Percentiles rank a stretch among this genome's conserved stretches.
Evolutionary conservation across 2,888 invertebrate species (phyloP).

Genomic region (Dasysyrphus albostriatus): DNA sequence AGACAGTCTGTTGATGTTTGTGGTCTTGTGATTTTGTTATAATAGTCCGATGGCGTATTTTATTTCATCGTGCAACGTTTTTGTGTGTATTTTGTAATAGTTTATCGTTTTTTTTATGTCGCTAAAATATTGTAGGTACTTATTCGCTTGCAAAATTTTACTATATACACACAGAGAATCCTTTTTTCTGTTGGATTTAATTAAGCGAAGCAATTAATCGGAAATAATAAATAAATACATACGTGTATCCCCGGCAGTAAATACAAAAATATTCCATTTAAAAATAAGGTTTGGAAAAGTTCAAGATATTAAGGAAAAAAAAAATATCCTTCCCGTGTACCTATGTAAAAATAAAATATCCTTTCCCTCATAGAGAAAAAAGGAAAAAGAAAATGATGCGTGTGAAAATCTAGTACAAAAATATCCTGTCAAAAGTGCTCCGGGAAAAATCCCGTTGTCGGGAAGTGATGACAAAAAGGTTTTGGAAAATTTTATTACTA

Average conservation of each 20-base stretch:
- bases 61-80: constrained; percentile 56
- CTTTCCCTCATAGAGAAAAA: constrained; percentile 27
- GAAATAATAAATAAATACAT: neutral
- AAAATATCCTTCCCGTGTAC: constrained; percentile 33
- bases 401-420: constrained; percentile 72
- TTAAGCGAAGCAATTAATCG: neutral
- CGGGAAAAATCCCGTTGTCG: neutral
- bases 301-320: neutral
- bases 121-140: constrained; percentile 7
- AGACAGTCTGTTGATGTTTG: constrained; percentile 76
- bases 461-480: constrained; percentile 14
- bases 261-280: neutral
- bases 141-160: constrained; percentile 4
- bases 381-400: constrained; percentile 10
- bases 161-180: constrained; percentile 8
- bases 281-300: constrained; percentile 22
- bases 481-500: constrained; percentile 35
- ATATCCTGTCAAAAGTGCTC: constrained; percentile 56
- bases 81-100: constrained; percentile 42
- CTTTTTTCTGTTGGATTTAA: neutral
- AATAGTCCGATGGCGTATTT: constrained; percentile 63
- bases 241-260: neutral
- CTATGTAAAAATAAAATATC: constrained; percentile 8
- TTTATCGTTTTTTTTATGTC: constrained; percentile 15
- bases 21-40: constrained; percentile 72